Base-by-base conservation (phyloP, 2,888 invertebrate genomes). In the Cosmorhoe ocellata region DNA sequence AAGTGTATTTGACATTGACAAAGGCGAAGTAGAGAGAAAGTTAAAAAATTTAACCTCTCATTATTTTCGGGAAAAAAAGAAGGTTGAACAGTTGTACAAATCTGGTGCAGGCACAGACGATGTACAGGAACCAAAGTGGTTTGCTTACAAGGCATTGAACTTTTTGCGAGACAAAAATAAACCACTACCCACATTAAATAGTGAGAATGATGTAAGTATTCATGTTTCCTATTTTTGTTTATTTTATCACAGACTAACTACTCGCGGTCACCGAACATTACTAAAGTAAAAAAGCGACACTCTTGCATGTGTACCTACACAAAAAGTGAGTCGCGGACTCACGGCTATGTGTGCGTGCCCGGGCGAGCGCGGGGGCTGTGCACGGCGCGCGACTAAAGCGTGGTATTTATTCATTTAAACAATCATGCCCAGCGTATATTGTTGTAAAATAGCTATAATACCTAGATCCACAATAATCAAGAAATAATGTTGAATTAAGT, bases 21-120 rank as follows among this genome's bases (percentile, higher is more conserved):
- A 22, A 38, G 32, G 42, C 24, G 54, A 54, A 46, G 14, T 54
- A 42, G 46, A 49, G 46, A 53, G 53, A 40, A 53, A 48, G 48
- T 44, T 48, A 36, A 53, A 49, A 37, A 53, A 44, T 44, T 34
- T 53, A 44, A 37, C 34, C 5, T 34, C 22, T 22, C 45, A 46
- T 38, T 54, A 45, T 49, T 56, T 51, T 42, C 49, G 44, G 26
- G 45, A 51, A 38, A 51, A 43, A 44, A 57, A 54, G 33, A 54
- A 57, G 37, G 12, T 33, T 54, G 43, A 53, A 40, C 27, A 57
- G 57, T 33, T 36, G 43, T 2, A 50, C 18, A 50, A 50, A 14
- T 33, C 33, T 14, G 14, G 14, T 8, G 9, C 12, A 7, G 7
- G 24, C 12, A n/a, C n/a, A n/a, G 33, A 33, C 9, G 33, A 33